A percentile compares a stretch with the other conserved stretches of the same genome.
Evolutionary conservation across 1,140 invertebrate genomes (phyloP).

Genomic region (Trissolcus basalis): DNA sequence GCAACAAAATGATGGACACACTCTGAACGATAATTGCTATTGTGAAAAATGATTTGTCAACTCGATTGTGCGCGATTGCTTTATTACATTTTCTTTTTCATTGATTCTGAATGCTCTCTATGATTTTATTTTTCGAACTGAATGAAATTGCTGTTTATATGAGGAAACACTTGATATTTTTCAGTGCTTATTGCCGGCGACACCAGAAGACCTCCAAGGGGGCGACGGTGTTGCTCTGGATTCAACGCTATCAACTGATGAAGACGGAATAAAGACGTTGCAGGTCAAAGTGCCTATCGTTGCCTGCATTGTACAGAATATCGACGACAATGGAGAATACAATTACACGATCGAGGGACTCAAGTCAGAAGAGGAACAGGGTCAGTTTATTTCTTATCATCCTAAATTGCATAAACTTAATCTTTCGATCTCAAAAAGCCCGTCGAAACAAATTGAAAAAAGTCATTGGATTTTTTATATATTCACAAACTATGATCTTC

Average conservation of each 20-base stretch:
- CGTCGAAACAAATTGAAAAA: too few species aligned
- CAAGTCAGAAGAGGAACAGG: slow-evolving; percentile 68
- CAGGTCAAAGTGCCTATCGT: slow-evolving; percentile 78
- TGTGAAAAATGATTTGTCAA: too few species aligned
- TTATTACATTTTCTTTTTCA: neutral
- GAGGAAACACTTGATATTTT: slow-evolving; percentile 35
- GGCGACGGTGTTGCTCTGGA: slow-evolving; percentile 71
- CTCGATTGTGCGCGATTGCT: too few species aligned
- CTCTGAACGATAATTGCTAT: too few species aligned
- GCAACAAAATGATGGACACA: neutral
- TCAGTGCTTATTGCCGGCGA: slow-evolving; percentile 75
- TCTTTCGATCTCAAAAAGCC: too few species aligned
- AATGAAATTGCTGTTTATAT: slow-evolving; percentile 11
- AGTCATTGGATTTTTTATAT: neutral
- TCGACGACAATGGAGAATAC: slow-evolving; percentile 71
- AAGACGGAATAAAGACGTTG: slow-evolving; percentile 72
- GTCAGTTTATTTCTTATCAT: slow-evolving; percentile 61
- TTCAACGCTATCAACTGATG: slow-evolving; percentile 63
- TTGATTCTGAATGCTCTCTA: too few species aligned
- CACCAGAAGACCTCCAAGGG: slow-evolving; percentile 74
- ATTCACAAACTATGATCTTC: neutral
- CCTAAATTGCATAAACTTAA: too few species aligned
- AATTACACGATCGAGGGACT: slow-evolving; percentile 73
- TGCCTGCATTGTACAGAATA: slow-evolving; percentile 74
- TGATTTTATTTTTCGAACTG: slow-evolving; percentile 1